These are phyloP conservation scores for Chloroceryle inda DNA, from an alignment of 2,797 vertebrate species.

Conservation along the genomic window DNA sequence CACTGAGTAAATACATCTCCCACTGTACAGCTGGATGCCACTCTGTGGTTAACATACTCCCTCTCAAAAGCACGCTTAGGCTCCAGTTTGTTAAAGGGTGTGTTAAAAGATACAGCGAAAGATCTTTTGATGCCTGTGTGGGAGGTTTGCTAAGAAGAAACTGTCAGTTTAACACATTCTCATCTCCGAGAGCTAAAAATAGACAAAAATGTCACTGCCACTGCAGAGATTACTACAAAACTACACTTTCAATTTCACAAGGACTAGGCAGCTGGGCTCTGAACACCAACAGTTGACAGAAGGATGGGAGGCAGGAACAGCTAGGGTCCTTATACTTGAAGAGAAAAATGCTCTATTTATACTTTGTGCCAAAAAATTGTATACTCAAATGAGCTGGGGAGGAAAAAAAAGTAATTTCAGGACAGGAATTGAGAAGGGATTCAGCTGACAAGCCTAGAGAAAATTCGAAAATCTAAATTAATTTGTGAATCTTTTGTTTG, in stretches of 20 bases:
- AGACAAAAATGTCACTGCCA: not conserved
- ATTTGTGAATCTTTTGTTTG: not conserved
- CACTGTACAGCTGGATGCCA: not conserved
- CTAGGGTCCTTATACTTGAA: not conserved
- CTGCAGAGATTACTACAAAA: not conserved
- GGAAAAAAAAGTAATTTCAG: not conserved
- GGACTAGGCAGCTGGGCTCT: not conserved
- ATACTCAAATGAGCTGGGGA: not conserved
- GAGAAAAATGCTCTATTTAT: not conserved
- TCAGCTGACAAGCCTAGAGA: not conserved
- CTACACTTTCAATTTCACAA: not conserved
- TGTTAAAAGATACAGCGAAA: not conserved
- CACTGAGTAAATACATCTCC: not conserved
- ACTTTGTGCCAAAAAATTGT: not conserved
- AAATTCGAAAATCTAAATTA: not conserved
- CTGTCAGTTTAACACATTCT: not conserved
- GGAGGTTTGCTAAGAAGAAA: slow-evolving; percentile 21
- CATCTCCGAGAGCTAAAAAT: not conserved
- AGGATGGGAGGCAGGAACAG: slow-evolving; percentile 3
- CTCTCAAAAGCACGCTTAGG: not conserved
- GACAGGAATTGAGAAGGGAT: not conserved
- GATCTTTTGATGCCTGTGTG: not conserved
- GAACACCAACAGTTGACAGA: not conserved
- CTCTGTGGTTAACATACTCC: not conserved
- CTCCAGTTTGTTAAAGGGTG: not conserved